Evolutionary conservation across 1,140 invertebrate species (phyloP), one percentile per base, ranked within the genome.

Genomic region (Drosophila malerkotliana): DNA sequence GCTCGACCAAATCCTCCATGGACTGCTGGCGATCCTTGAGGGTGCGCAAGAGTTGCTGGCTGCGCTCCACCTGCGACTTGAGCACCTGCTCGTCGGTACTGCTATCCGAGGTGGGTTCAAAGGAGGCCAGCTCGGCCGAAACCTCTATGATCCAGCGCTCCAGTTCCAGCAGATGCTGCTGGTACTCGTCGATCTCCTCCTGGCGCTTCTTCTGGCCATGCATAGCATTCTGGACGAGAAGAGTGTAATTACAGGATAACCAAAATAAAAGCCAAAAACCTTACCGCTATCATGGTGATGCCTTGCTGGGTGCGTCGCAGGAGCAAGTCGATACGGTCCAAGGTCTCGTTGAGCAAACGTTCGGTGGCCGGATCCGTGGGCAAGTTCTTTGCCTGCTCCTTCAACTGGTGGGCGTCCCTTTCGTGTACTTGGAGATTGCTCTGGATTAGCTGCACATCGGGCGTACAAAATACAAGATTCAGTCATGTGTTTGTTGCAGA

Each of bases 81-180:
- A 91, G 62, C 32, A 87, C 73, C 18, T 82, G 73, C 45, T 91
- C 90, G 58, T 91, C 88, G 21, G 45, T 77, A 32, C 63, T 89
- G 54, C 81, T 87, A 4, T 89, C 78, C 3, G 77, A 14, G 0
- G 80, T 91, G n/a, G 83, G 58, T 54, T 91, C 90, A 3, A 88
- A 81, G 7, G 76, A 77, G 12, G 87, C 85, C 18, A 90, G 41
- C 49, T 91, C 84, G 0, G 72, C 73, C 14, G 84, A 78, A 6
- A 90, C 92, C 83, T 66, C 91, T 83, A 92, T 84, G 14, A 95
- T 90, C 95, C 95, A 95, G 39, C 91, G 79, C 74, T 95, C 94
- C 0, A 95, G 93, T 79, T 95, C 94, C 34, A 92, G 93, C 37
- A 96, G 92, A 77, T 95, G 92, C 51, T 91, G 80, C 88, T 94